Percentiles rank a stretch among this genome's conserved stretches.
phyloP scores from a whole-genome alignment of 2,113 vertebrate genomes.

The Pongo pygmaeus region DNA sequence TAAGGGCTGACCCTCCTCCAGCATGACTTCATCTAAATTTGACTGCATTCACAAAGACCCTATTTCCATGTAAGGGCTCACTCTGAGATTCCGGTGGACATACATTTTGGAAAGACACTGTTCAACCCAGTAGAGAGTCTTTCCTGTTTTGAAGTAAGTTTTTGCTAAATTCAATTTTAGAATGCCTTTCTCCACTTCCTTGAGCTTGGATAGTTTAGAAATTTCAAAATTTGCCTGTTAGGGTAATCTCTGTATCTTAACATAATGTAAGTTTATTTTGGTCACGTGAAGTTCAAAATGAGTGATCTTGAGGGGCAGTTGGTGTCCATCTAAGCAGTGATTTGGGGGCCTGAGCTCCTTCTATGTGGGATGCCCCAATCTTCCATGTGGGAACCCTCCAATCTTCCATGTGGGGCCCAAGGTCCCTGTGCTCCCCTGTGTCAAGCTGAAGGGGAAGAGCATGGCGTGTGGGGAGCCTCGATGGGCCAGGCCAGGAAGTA shows the following conservation, averaged over 20 bases:
- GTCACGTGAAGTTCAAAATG: neutral
- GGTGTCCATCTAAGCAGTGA: neutral
- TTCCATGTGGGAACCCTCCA: neutral
- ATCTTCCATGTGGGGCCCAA: neutral
- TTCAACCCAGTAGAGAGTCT: neutral
- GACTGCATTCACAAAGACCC: neutral
- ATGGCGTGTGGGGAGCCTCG: fast-evolving
- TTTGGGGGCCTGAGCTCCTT: neutral
- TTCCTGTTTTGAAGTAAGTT: neutral
- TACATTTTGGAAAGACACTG: neutral
- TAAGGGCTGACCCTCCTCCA: too few relatives aligned
- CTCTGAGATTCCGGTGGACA: neutral
- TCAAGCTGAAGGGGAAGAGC: neutral
- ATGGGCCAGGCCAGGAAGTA: fast-evolving
- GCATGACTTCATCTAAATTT: neutral
- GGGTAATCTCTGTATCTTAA: neutral
- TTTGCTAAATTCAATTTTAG: neutral
- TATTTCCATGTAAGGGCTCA: neutral
- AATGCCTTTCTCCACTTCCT: neutral
- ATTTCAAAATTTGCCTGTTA: neutral
- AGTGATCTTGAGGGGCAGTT: neutral
- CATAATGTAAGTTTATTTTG: neutral
- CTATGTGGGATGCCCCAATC: too few relatives aligned
- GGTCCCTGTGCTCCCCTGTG: neutral
- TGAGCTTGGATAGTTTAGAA: neutral